These are phyloP conservation scores for mouse (Mus musculus) DNA, from an alignment of 2,113 vertebrate genomes.

Conservation along the genomic window DNA sequence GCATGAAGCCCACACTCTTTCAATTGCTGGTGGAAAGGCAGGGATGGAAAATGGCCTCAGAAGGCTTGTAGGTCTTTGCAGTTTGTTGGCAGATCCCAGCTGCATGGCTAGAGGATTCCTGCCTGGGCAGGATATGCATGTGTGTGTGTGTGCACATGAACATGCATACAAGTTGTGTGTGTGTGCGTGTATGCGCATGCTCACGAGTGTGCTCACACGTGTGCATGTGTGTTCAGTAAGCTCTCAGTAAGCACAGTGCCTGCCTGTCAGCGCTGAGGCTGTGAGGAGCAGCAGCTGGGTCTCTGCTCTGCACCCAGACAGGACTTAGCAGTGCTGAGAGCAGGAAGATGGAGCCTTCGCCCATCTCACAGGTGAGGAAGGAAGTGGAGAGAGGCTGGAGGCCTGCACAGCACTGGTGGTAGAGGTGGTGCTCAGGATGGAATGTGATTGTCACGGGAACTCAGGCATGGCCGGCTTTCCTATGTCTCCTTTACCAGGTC, in stretches of 20 bases:
- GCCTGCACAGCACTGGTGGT: too few species aligned
- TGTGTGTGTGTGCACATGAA: not conserved
- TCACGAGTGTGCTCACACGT: too few species aligned
- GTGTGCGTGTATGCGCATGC: too few species aligned
- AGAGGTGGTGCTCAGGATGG: accelerated
- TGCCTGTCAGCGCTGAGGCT: not conserved
- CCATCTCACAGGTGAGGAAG: not conserved
- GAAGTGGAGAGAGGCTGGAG: not conserved
- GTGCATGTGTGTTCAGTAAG: not conserved
- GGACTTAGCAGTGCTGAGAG: accelerated
- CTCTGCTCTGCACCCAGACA: not conserved
- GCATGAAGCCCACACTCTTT: not conserved
- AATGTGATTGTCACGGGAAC: not conserved
- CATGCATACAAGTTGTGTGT: not conserved
- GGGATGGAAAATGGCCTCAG: not conserved
- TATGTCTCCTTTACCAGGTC: constrained; percentile 84
- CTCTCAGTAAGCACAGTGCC: not conserved
- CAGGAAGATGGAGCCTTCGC: not conserved
- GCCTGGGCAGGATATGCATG: not conserved
- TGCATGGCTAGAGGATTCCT: not conserved
- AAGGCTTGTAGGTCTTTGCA: not conserved
- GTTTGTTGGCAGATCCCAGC: not conserved
- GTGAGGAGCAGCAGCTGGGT: not conserved
- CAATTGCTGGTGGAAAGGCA: not conserved
- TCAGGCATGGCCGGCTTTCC: not conserved